A percentile compares a stretch with the other conserved stretches of the same genome.
Conservation (phyloP, 1,140 invertebrate species). For the Dufourea novaeangliae region DNA sequence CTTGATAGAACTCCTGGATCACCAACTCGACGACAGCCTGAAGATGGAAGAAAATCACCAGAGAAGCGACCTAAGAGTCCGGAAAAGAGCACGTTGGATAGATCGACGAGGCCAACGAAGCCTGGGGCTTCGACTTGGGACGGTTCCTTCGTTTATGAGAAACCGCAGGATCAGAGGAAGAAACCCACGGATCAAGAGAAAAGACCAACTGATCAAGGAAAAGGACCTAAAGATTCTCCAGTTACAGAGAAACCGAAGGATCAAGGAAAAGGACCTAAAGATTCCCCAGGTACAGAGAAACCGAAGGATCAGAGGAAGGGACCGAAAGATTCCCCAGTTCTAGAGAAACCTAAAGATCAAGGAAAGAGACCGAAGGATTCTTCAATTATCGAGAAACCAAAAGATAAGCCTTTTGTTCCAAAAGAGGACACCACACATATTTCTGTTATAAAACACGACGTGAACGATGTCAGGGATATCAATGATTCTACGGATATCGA, state of each 20-base stretch:
- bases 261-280: neutral
- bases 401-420: neutral
- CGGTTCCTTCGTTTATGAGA: slow-evolving; percentile 80
- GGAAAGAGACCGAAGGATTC: neutral
- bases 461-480: slow-evolving; percentile 60
- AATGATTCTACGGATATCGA: slow-evolving; percentile 59
- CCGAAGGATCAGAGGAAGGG: slow-evolving; percentile 37
- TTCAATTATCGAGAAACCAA: neutral
- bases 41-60: neutral
- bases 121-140: slow-evolving; percentile 82
- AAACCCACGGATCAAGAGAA: neutral
- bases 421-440: neutral
- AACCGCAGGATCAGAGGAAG: slow-evolving; percentile 45
- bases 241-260: slow-evolving; percentile 9
- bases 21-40: neutral
- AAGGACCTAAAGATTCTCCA: neutral
- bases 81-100: slow-evolving; percentile 23
- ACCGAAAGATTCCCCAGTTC: neutral
- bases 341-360: slow-evolving; percentile 7
- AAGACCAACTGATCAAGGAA: neutral
- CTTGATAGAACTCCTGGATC: neutral
- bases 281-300: slow-evolving; percentile 59
- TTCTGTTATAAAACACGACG: slow-evolving; percentile 32
- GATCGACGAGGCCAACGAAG: slow-evolving; percentile 55
- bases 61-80: neutral